Conservation (phyloP, 2,113 vertebrate species). For the pig (Sus scrofa) region DNA sequence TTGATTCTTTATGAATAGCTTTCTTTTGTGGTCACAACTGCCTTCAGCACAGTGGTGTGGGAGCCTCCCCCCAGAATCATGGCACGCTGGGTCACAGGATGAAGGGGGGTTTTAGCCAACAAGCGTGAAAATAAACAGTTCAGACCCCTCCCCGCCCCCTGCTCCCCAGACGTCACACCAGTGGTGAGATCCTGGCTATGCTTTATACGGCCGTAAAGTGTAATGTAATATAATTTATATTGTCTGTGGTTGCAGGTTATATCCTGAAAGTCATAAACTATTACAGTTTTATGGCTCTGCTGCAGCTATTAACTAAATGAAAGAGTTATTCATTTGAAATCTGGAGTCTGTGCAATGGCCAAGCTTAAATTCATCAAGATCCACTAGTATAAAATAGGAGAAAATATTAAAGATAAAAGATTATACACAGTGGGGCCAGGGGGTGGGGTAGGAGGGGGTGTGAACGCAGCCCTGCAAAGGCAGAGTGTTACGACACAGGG, state of each 20-base stretch:
- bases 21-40: not conserved
- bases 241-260: conserved; percentile 87
- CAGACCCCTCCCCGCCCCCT: not conserved
- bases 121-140: conserved; percentile 75
- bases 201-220: conserved; percentile 80
- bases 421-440: not conserved
- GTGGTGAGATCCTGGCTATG: conserved; percentile 66
- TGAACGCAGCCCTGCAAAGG: rapidly evolving
- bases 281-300: conserved; percentile 84
- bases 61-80: rapidly evolving
- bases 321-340: conserved; percentile 86
- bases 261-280: conserved; percentile 86
- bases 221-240: conserved; percentile 84
- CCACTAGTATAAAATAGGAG: conserved; percentile 66
- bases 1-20: not conserved
- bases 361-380: conserved; percentile 82
- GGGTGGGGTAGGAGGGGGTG: rapidly evolving
- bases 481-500: rapidly evolving
- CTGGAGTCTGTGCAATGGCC: conserved; percentile 62
- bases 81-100: not conserved
- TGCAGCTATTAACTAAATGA: conserved; percentile 86
- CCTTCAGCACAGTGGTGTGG: not conserved
- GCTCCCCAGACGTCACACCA: conserved; percentile 54
- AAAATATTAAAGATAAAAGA: conserved; percentile 67
- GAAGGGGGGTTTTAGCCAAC: conserved; percentile 64